Base-by-base conservation (phyloP, 2,797 vertebrate species). In the Parotocinclus haroldoi region DNA sequence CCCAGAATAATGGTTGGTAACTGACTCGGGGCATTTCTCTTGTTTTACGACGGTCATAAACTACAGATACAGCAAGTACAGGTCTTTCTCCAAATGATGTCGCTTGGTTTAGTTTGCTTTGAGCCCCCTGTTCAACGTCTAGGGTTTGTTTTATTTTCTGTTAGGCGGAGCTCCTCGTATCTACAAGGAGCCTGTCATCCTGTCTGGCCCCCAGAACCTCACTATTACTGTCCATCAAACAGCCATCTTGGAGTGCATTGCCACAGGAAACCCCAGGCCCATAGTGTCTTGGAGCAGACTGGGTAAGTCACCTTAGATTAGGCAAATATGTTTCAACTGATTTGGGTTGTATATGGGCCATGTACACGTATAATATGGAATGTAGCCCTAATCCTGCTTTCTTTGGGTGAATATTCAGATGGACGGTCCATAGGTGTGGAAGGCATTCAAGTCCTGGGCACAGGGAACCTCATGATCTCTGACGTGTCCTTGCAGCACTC, bases 401-500 rank as follows among this genome's bases (percentile, higher is more conserved):
- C 13, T 71, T 37, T 55, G 4, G 63, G 44, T 48, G 18, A 10
- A 3, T 50, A 17, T 66, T 3, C 77, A 91, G 90, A 92, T 0
- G 89, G 91, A 3, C 80, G 85, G 51, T 91, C 90, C 60, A 91
- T 92, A 0, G 83, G 90, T 0, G 83, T 91, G 51, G 91, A 92
- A 69, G 90, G 90, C 0, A 89, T 93, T 74, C 89, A 91, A 77
- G 90, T 92, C 10, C 79, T 91, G 12, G 91, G 93, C 1, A 89
- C 91, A 0, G 83, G 92, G 51, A 93, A 91, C 77, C 83, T 92
- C 71, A 89, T 90, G 89, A 92, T 93, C 80, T 91, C 91, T 0
- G 87, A 92, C 0, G 81, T 90, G 38, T 86, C 87, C 0, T 83
- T 93, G 71, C 84, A 90, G 72, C 90, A 91, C 65, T 89, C 85